Evolutionary conservation across 2,888 invertebrate genomes (phyloP), one percentile per base, ranked within the genome.

Genomic region (Tetropium fuscum): DNA sequence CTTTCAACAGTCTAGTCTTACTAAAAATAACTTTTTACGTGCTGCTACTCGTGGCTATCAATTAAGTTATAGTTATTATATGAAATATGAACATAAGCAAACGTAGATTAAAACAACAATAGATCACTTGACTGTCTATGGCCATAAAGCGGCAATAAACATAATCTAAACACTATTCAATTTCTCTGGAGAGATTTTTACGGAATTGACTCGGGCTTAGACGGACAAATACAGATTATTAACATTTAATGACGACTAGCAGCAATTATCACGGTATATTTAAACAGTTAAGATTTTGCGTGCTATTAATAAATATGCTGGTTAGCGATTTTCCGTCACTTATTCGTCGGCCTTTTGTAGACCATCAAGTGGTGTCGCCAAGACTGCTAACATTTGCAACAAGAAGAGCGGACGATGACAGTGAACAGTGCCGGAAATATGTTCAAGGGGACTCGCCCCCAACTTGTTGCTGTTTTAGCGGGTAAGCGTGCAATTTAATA

Each of bases 241-340:
- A 30, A 44, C 6, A 30, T 27, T 18, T 10, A 10, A 1, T 7
- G 32, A 10, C 34, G 18, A 34, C 11, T 47, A 8, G 4, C 11
- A 34, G 13, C 10, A 22, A 34, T 7, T 20, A 34, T 48, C 25
- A 36, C 6, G n/a, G n/a, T 44, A 5, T 38, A 48, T 48, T 48
- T 47, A 16, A 47, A 47, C 16, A 10, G 32, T 34, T 34, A 19
- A 20, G 18, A 13, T 38, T 13, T 10, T 3, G 15, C 13, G n/a
- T 10, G 3, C 36, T 48, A 36, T 48, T 48, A 48, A 48, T 48
- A 48, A 36, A n/a, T 36, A 6, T 13, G 2, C n/a, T 11, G 18
- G 1, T 7, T 5, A 7, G 22, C 8, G 7, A 30, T 20, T 8
- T 20, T 8, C 22, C 13, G n/a, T 11, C 18, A 11, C 11, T 34